Evolutionary conservation across 1,140 invertebrate genomes (phyloP).

Genomic region (Acromyrmex echinatior): DNA sequence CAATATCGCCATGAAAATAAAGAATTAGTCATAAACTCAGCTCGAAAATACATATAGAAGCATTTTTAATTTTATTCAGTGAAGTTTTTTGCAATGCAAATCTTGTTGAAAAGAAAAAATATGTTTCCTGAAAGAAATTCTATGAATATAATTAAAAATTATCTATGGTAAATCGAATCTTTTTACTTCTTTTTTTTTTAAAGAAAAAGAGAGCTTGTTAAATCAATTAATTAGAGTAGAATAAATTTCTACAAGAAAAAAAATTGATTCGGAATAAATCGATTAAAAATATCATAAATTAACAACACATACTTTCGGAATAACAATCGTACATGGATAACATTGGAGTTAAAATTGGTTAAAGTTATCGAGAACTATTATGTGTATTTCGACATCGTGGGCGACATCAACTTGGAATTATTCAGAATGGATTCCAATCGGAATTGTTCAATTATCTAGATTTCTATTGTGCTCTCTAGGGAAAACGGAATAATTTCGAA

Average conservation of each 20-base stretch:
- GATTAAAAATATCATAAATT: slow-evolving; percentile 4
- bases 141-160: not conserved
- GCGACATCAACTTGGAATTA: not conserved
- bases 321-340: not conserved
- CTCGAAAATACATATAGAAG: not conserved
- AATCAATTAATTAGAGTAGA: not conserved
- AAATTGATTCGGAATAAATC: not conserved
- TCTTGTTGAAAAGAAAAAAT: not conserved
- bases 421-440: too few relatives aligned
- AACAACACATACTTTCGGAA: slow-evolving; percentile 3
- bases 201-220: not conserved
- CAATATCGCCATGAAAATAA: not conserved
- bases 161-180: not conserved
- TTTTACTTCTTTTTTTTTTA: not conserved
- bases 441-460: too few relatives aligned
- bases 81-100: not conserved
- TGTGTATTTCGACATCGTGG: not conserved
- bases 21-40: not conserved
- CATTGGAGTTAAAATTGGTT: not conserved
- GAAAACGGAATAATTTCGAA: too few relatives aligned
- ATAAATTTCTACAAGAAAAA: not conserved
- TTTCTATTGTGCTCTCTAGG: too few relatives aligned
- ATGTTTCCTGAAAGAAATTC: not conserved
- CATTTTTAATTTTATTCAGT: not conserved
- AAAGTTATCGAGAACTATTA: slow-evolving; percentile 9